Evolutionary conservation across 2,888 invertebrate genomes (phyloP), one percentile per base, ranked within the genome.

Genomic region (Merodon equestris): DNA sequence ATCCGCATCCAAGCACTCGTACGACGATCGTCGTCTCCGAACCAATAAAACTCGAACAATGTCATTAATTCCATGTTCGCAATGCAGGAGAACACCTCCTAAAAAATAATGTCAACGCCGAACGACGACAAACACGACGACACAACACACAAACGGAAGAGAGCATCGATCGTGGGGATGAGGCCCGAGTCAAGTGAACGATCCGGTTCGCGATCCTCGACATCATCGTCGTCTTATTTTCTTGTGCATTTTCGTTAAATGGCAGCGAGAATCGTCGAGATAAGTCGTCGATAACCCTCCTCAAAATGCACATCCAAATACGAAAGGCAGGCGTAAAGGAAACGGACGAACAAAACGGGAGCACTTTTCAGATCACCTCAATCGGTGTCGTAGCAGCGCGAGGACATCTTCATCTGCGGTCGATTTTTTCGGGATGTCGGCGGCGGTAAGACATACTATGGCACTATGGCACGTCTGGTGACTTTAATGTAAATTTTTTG

Each of bases 401-500:
- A 81, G 81, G 75, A 81, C 82, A 70, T 76, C 81, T 81, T 81
- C 73, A 77, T 82, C 73, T 82, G 51, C 58, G 47, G 64, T 77
- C 72, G 67, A 68, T 64, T 56, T 53, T 13, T 40, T 53, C 13
- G 10, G 5, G 13, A 18, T 42, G 38, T 51, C 18, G 17, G 19
- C 47, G 66, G 72, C 67, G 73, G 73, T 79, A 72, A 79, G n/a
- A n/a, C n/a, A n/a, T n/a, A n/a, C n/a, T n/a, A n/a, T 7, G 27
- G 27, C 27, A 2, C 27, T 27, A 79, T 60, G 74, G 67, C 53
- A 68, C 44, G 79, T 74, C 79, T 74, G 68, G 53, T 81, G 81
- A 81, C 81, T 81, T 75, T 81, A 81, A 81, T 81, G 81, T 81
- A 81, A 66, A 81, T 81, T 81, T 75, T 81, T 81, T 81, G 81